Evolutionary conservation across 2,113 vertebrate genomes (phyloP).

Genomic region (Hemichromis elongatus): DNA sequence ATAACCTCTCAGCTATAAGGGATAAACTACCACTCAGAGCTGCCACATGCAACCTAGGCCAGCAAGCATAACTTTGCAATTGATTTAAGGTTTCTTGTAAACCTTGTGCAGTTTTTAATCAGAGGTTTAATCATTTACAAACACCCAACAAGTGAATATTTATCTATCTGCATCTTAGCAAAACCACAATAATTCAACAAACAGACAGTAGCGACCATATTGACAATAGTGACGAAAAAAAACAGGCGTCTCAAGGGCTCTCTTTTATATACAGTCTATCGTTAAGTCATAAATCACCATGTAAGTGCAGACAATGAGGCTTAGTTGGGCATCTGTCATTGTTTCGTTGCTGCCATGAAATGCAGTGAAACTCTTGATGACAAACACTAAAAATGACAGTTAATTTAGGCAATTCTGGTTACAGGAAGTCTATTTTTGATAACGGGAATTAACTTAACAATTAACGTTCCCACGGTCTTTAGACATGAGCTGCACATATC

Average conservation of each 20-base stretch:
- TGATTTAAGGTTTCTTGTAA: neutral
- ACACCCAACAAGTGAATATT: neutral
- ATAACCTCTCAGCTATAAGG: neutral
- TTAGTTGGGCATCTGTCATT: neutral
- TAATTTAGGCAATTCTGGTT: neutral
- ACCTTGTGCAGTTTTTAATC: neutral
- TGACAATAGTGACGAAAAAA: neutral
- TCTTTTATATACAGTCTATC: neutral
- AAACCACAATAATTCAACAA: neutral
- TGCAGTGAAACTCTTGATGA: neutral
- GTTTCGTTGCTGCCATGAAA: neutral
- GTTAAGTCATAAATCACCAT: neutral
- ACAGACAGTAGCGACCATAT: neutral
- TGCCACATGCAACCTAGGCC: neutral
- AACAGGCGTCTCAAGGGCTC: neutral
- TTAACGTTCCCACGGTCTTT: neutral
- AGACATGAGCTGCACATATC: neutral
- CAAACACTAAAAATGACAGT: neutral
- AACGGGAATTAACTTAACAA: neutral
- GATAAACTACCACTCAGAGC: neutral
- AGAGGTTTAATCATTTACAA: neutral
- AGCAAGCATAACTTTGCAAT: neutral
- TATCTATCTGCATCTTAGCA: neutral
- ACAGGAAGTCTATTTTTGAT: neutral
- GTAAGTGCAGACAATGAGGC: neutral